A percentile compares a stretch with the other conserved stretches of the same genome.
Conservation (phyloP, 2,113 vertebrate genomes). For the Amphiprion ocellaris region DNA sequence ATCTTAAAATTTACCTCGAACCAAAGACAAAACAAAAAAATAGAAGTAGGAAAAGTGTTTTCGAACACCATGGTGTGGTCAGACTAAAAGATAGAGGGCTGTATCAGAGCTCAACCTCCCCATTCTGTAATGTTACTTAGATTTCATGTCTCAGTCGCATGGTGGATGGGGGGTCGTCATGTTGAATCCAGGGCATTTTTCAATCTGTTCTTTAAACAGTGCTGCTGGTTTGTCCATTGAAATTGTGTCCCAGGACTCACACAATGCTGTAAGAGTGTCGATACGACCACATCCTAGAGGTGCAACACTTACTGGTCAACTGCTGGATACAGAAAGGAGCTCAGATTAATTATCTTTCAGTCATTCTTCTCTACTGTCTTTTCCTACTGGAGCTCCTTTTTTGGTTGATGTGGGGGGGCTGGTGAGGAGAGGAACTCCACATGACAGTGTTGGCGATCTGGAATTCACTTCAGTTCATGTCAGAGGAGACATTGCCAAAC, state of each 20-base stretch:
- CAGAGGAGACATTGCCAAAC: slow-evolving; percentile 63
- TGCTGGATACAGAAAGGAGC: slow-evolving; percentile 17
- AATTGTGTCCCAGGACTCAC: slow-evolving; percentile 21
- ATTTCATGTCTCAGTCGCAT: slow-evolving; percentile 26
- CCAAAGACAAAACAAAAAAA: slow-evolving; percentile 28
- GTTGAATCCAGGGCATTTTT: slow-evolving; percentile 30
- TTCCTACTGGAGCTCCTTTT: slow-evolving; percentile 23
- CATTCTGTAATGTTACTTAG: slow-evolving; percentile 23
- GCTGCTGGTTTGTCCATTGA: slow-evolving; percentile 32
- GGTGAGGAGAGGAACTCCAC: slow-evolving; percentile 8
- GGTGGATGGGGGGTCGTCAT: background rate
- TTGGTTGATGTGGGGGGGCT: slow-evolving; percentile 8
- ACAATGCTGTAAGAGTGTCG: slow-evolving; percentile 18
- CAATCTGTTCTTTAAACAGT: slow-evolving; percentile 8
- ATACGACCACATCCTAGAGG: slow-evolving; percentile 9
- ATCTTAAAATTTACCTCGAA: slow-evolving; percentile 18
- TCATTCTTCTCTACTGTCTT: slow-evolving; percentile 25
- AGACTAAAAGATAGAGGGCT: background rate
- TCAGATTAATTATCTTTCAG: slow-evolving; percentile 32
- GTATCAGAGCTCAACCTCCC: slow-evolving; percentile 13
- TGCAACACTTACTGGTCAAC: slow-evolving; percentile 28
- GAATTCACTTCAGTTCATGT: slow-evolving; percentile 49
- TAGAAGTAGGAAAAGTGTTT: slow-evolving; percentile 3
- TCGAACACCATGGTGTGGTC: background rate
- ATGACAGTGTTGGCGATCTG: slow-evolving; percentile 36